Evolutionary conservation across 2,797 vertebrate species (phyloP), one percentile per base, ranked within the genome.

Genomic region (Loriculus beryllinus): DNA sequence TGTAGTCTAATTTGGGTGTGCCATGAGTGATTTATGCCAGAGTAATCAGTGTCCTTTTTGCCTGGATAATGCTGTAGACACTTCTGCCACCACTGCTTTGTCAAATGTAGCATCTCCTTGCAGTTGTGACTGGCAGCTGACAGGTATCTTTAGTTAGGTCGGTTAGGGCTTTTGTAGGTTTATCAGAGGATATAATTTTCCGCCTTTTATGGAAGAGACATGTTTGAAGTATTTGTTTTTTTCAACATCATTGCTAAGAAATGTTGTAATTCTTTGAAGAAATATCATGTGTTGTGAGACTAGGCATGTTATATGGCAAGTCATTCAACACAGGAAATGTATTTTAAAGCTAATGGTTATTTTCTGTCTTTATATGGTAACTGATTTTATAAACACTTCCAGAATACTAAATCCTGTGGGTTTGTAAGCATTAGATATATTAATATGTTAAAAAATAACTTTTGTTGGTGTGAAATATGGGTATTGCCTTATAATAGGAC

Each of bases 391-490:
- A 68, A 95, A 77, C 33, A 18, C 45, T 88, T 87, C 49, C 42
- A 60, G 70, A 31, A 65, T 56, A 35, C 70, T 23, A 59, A 84
- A 48, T 70, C 29, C 29, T 51, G 17, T 82, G 70, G 1, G 7
- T 89, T 88, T 92, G 8, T 21, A 82, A 63, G 47, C 51, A 48
- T 82, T 82, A 68, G 35, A 47, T 54, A 6, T 67, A 28, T 48
- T 79, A 39, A 4, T 43, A 63, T 78, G 71, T 48, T 86, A 93
- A 88, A 96, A 96, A 95, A 96, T 91, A 92, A 37, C 60, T 54
- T 65, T 8, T 6, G 43, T 25, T 78, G 56, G 18, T 54, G 35
- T 71, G 72, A 85, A 82, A 68, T 74, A 48, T 7, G 42, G 23
- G 2, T 71, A 43, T 68, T 6, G 5, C 39, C 28, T 81, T 59